phyloP scores from a whole-genome alignment of 1,140 invertebrate genomes.

The Globodera rostochiensis region DNA sequence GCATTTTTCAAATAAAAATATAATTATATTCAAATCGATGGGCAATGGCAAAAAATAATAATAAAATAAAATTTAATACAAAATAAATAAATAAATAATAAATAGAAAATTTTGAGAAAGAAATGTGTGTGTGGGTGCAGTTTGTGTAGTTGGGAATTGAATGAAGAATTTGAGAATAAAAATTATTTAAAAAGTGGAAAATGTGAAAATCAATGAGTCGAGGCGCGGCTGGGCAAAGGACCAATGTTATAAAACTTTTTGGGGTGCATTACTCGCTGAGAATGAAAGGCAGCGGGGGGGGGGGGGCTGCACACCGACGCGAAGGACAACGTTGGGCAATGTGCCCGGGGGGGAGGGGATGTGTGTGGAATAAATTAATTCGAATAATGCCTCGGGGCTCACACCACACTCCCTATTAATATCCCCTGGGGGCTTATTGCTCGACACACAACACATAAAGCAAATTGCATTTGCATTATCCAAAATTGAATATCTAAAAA shows the following conservation, averaged over 20 bases:
- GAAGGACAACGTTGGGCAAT: not conserved
- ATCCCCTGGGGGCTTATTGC: not conserved
- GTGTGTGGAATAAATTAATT: conserved; percentile 18
- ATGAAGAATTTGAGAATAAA: not conserved
- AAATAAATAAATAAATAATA: conserved; percentile 10
- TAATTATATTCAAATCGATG: not conserved
- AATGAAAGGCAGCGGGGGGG: not conserved
- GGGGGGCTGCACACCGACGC: not conserved
- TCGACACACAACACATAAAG: not conserved
- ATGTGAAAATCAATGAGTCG: not conserved
- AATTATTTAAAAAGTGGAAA: conserved; percentile 1
- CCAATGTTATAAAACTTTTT: conserved; percentile 1
- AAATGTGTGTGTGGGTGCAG: not conserved
- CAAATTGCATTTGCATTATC: not conserved
- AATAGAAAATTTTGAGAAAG: not conserved
- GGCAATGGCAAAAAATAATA: not conserved
- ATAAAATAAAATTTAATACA: not conserved
- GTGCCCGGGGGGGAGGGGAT: not conserved
- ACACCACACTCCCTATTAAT: not conserved
- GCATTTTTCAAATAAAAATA: not conserved
- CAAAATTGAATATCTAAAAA: not conserved
- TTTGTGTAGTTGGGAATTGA: not conserved
- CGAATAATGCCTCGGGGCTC: not conserved
- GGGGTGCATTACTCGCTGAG: not conserved
- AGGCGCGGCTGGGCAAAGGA: not conserved